Evolutionary conservation across 2,797 vertebrate species (phyloP), one percentile per base, ranked within the genome.

Genomic region (Denticeps clupeoides): DNA sequence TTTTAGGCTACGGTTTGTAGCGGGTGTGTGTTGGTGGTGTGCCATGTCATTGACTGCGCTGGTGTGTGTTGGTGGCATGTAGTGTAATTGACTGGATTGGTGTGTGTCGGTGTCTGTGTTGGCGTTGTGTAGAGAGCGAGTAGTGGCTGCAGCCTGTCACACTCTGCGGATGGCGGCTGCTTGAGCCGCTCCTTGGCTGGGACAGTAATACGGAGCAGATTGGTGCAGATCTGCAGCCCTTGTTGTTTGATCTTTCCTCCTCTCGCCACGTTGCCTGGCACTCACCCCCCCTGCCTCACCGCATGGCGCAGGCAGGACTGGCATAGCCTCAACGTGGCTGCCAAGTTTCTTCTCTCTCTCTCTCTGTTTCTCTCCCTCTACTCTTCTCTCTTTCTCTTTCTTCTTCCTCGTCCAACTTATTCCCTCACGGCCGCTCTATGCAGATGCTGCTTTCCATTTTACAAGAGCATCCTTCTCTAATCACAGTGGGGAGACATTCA

Each of bases 221-320:
- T 85, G 84, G 82, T 82, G 77, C 79, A 85, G 81, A 82, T 83
- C 81, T 83, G 72, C 83, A 84, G 82, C 77, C 82, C 80, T 82
- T 82, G 82, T 84, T 86, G 83, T 84, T 85, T 84, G 83, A 84
- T 84, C 82, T 84, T 84, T 81, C 77, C 81, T 85, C 81, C 77
- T 81, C 82, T 78, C 77, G 75, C 77, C 80, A 81, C 80, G 79
- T 82, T 82, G 81, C 70, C 79, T 86, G 84, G 84, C 84, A 80
- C 69, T 44, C 66, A 74, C 71, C 69, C 49, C 74, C 69, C 69
- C 78, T 78, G 78, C 82, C 82, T 82, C 80, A 73, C 80, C 71
- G 78, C 80, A 77, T 82, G 79, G 81, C 67, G 69, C 78, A 72
- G 78, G 80, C 81, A 81, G 71, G 75, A 75, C 84, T 86, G 82